Evolutionary conservation across 2,888 invertebrate genomes (phyloP).

Genomic region (Apodemia hepburni): DNA sequence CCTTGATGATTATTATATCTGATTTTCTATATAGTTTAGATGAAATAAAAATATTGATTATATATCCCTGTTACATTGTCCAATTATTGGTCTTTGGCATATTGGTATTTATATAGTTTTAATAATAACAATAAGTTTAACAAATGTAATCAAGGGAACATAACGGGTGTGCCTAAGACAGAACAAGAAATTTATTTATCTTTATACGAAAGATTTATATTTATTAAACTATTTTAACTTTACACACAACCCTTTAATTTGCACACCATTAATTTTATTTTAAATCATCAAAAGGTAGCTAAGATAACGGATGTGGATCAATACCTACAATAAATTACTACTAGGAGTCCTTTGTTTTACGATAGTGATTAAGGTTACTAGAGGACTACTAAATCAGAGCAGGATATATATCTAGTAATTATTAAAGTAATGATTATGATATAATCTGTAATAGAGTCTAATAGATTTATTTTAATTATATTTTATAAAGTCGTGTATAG

Average conservation of each 20-base stretch:
- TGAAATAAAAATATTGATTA: constrained; percentile 57
- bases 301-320: constrained; percentile 44
- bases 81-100: constrained; percentile 76
- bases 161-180: constrained; percentile 47
- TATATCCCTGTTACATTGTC: constrained; percentile 73
- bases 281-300: constrained; percentile 53
- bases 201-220: constrained; percentile 60
- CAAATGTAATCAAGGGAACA: constrained; percentile 26
- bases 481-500: constrained; percentile 65
- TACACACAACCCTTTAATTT: constrained; percentile 80
- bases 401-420: constrained; percentile 64
- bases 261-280: constrained; percentile 69
- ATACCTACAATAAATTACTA: constrained; percentile 49
- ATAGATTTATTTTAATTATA: constrained; percentile 71
- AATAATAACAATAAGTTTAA: constrained; percentile 32
- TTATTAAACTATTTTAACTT: constrained; percentile 77
- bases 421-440: constrained; percentile 76
- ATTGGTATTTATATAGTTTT: constrained; percentile 53
- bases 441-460: constrained; percentile 68
- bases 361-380: constrained; percentile 54
- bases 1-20: constrained; percentile 39
- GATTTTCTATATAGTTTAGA: constrained; percentile 44
- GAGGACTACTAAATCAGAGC: constrained; percentile 70
- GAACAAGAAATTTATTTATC: constrained; percentile 45
- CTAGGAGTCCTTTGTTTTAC: constrained; percentile 48